Conservation (phyloP, 1,140 invertebrate species). For the Hirudo medicinalis region DNA sequence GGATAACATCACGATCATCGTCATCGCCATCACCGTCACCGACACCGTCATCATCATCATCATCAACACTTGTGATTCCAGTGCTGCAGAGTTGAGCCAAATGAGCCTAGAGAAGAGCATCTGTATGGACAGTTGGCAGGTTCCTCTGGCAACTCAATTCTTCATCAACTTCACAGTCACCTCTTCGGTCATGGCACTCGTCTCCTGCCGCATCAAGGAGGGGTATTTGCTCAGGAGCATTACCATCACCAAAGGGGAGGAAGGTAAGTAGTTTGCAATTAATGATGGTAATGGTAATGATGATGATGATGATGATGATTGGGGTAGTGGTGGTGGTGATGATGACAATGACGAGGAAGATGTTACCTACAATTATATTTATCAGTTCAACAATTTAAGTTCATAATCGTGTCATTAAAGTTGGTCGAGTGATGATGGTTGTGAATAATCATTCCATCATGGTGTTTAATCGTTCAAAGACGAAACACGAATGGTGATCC, state of each 20-base stretch:
- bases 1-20: background rate
- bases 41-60: background rate
- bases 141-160: too few relatives aligned
- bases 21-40: background rate
- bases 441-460: background rate
- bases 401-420: background rate
- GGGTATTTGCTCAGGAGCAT: background rate
- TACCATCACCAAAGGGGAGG: background rate
- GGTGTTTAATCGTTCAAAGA: background rate
- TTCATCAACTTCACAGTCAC: background rate
- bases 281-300: background rate
- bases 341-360: too few relatives aligned
- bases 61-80: background rate
- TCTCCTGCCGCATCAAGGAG: constrained; percentile 1
- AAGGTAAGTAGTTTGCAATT: background rate
- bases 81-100: background rate
- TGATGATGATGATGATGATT: too few relatives aligned
- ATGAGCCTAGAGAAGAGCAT: too few relatives aligned
- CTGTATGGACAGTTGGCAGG: too few relatives aligned
- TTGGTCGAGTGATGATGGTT: background rate
- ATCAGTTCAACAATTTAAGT: too few relatives aligned
- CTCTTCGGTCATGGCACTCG: background rate
- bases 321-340: too few relatives aligned
- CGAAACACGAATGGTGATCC: background rate
- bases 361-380: too few relatives aligned